Evolutionary conservation across 1,140 invertebrate genomes (phyloP).

Genomic region (Dreissena polymorpha): DNA sequence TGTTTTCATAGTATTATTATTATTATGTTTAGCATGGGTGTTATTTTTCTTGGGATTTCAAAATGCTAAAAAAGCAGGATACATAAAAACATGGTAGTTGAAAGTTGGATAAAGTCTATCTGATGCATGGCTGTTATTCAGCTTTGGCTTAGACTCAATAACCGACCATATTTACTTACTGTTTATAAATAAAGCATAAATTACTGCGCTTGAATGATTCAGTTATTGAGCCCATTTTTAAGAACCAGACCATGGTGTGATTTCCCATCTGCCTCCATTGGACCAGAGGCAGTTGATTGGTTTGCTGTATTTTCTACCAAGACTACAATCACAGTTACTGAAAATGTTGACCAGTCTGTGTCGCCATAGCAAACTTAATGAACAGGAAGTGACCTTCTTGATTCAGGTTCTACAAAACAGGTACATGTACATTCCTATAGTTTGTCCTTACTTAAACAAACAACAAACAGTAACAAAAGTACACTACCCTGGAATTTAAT

Average conservation of each 20-base stretch:
- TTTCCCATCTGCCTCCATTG: neutral
- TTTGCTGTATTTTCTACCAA: constrained; percentile 17
- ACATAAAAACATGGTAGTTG: neutral
- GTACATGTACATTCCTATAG: constrained; percentile 4
- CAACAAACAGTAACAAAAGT: neutral
- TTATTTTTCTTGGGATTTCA: neutral
- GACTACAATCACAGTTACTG: constrained; percentile 4
- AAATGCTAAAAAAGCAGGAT: too few species aligned
- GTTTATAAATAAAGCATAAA: neutral
- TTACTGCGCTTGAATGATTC: neutral
- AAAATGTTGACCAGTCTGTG: constrained; percentile 4
- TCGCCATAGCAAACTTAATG: neutral
- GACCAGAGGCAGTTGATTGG: constrained; percentile 25
- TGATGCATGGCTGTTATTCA: neutral
- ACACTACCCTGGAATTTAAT: neutral
- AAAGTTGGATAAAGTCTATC: neutral
- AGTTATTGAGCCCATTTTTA: neutral
- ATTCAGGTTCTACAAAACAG: constrained; percentile 46
- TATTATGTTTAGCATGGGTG: too few species aligned
- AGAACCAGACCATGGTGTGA: constrained; percentile 31
- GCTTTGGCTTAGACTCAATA: neutral
- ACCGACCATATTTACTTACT: too few species aligned
- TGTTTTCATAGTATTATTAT: too few species aligned
- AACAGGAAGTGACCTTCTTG: constrained; percentile 19
- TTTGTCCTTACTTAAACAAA: neutral